These are phyloP conservation scores for Agonopterix arenella DNA, from an alignment of 2,888 invertebrate species.

Conservation along the genomic window DNA sequence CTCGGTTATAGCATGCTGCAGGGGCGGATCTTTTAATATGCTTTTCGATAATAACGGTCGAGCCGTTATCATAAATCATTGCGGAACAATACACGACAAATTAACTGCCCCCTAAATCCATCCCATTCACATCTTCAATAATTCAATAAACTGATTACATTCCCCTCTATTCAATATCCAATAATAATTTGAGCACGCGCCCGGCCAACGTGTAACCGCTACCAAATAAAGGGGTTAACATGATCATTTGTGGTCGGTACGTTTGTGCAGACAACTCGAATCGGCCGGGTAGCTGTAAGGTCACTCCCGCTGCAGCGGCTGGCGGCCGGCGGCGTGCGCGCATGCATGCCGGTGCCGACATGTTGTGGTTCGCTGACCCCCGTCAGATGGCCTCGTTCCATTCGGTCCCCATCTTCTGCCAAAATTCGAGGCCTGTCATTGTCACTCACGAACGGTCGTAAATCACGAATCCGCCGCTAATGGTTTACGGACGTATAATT, in stretches of 20 bases:
- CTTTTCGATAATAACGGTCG: not conserved
- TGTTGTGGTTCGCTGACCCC: constrained; percentile 54
- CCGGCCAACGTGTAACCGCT: not conserved
- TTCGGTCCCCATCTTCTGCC: constrained; percentile 28
- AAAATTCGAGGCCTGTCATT: constrained; percentile 19
- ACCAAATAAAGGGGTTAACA: not conserved
- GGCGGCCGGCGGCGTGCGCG: constrained; percentile 18
- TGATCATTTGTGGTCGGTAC: not conserved
- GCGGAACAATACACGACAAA: constrained; percentile 3
- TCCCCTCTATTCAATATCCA: constrained; percentile 9
- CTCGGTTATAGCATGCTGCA: constrained; percentile 5
- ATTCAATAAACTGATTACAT: constrained; percentile 17
- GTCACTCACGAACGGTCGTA: constrained; percentile 10
- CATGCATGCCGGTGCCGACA: constrained; percentile 38
- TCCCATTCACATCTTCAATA: constrained; percentile 15
- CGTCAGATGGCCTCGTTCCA: constrained; percentile 31
- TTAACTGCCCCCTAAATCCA: constrained; percentile 8
- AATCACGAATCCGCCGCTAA: constrained; percentile 9
- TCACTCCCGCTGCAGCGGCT: constrained; percentile 10
- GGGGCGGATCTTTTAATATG: constrained; percentile 2
- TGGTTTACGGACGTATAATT: not conserved
- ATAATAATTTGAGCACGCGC: constrained; percentile 21
- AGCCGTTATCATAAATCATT: constrained; percentile 3
- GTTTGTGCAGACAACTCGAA: not conserved
- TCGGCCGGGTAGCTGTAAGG: constrained; percentile 19